phyloP scores from a whole-genome alignment of 2,888 invertebrate genomes.

The Rhingia rostrata region DNA sequence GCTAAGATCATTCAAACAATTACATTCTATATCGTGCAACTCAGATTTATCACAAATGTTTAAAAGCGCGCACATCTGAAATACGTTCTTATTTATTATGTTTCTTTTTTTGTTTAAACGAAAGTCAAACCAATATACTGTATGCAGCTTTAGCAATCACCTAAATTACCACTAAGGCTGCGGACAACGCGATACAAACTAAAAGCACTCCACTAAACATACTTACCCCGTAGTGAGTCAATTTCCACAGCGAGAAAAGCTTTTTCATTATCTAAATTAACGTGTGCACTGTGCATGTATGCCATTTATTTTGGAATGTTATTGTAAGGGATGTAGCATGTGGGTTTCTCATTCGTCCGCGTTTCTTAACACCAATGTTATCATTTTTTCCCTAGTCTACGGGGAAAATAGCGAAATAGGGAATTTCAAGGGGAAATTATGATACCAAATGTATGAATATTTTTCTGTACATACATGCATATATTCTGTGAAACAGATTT shows the following conservation, averaged over 20 bases:
- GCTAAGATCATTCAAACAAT: neutral
- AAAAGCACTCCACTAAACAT: conserved; percentile 41
- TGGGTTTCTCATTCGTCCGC: neutral
- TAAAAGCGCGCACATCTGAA: conserved; percentile 10
- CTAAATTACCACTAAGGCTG: conserved; percentile 22
- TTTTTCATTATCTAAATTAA: conserved; percentile 53
- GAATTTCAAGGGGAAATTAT: no score
- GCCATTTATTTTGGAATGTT: conserved; percentile 21
- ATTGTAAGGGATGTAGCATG: conserved; percentile 13
- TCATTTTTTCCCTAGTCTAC: conserved; percentile 1
- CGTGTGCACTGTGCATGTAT: conserved; percentile 58
- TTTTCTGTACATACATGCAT: no score
- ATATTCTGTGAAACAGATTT: no score
- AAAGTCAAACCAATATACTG: conserved; percentile 1
- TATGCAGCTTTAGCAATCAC: neutral
- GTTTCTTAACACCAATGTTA: conserved; percentile 55
- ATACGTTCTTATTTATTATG: conserved; percentile 29
- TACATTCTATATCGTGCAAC: neutral
- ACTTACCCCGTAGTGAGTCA: conserved; percentile 23
- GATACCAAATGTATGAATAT: no score
- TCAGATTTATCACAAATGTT: neutral
- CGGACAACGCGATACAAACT: conserved; percentile 52
- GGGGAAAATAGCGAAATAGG: no score
- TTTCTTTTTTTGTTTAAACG: conserved; percentile 26
- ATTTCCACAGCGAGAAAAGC: conserved; percentile 52